These are phyloP conservation scores for Sarotherodon lohbergeri DNA, from an alignment of 2,113 vertebrate genomes.

Conservation along the genomic window DNA sequence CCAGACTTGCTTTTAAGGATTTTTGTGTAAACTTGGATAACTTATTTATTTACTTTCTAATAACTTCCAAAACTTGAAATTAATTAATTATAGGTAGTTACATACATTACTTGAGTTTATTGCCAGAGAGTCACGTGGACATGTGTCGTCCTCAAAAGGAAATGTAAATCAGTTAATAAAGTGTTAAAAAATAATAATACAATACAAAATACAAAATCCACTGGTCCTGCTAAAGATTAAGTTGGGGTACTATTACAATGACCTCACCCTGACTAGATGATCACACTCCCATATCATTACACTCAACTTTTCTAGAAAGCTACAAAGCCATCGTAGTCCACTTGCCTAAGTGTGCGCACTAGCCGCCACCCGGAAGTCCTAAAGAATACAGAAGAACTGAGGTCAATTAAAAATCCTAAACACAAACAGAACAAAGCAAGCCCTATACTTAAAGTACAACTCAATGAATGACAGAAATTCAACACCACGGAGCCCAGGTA, in stretches of 20 bases:
- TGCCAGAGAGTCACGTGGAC: accelerated
- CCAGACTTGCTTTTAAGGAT: background rate
- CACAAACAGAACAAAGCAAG: background rate
- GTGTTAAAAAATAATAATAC: background rate
- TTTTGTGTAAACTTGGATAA: background rate
- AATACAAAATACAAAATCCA: background rate
- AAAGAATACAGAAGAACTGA: background rate
- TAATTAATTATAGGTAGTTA: background rate
- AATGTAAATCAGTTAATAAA: background rate
- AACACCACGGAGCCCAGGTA: background rate
- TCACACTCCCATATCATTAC: background rate
- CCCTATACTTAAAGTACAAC: background rate
- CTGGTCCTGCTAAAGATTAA: background rate
- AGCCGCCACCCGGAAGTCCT: background rate
- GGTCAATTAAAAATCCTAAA: background rate
- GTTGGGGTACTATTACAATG: background rate
- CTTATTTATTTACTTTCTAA: background rate
- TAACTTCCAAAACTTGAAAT: background rate
- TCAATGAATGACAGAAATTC: background rate
- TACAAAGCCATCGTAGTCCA: background rate
- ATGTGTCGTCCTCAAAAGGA: accelerated
- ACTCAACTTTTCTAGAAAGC: background rate
- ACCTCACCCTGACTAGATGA: background rate
- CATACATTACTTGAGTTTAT: background rate
- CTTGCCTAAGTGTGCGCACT: background rate